A percentile compares a stretch with the other conserved stretches of the same genome.
These are phyloP conservation scores for Pseudomyrmex pallidus DNA, from an alignment of 1,140 invertebrate species.

Conservation along the genomic window DNA sequence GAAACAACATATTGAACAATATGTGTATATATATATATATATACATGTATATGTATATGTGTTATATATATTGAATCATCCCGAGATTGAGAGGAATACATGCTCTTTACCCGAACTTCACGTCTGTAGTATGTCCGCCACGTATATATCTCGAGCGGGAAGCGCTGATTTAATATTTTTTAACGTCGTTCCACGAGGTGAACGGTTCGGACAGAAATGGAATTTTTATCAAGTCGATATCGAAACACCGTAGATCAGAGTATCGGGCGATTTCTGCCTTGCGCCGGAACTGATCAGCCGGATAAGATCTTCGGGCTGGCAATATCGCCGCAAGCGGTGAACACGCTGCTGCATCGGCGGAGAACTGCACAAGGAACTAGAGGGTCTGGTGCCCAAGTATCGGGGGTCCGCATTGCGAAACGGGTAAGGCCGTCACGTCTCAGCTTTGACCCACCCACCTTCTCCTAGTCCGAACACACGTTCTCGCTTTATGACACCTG, in stretches of 20 bases:
- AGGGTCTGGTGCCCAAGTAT: background rate
- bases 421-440: conserved; percentile 65
- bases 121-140: background rate
- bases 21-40: no score
- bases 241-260: conserved; percentile 42
- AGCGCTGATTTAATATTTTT: conserved; percentile 48
- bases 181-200: conserved; percentile 37
- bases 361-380: conserved; percentile 18
- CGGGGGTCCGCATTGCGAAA: conserved; percentile 23
- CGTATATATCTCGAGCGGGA: background rate
- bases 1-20: background rate
- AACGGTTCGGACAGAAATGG: conserved; percentile 48
- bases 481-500: conserved; percentile 75
- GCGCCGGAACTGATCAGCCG: conserved; percentile 22
- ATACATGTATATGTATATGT: no score
- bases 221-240: conserved; percentile 59
- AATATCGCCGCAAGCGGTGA: conserved; percentile 56
- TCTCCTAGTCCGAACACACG: conserved; percentile 63
- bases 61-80: background rate
- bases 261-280: conserved; percentile 27
- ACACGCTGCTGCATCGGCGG: conserved; percentile 20
- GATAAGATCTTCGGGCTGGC: conserved; percentile 53
- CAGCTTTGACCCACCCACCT: conserved; percentile 61
- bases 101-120: background rate
- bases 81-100: background rate